Conservation (phyloP, 2,797 vertebrate genomes). For the Microctenopoma stevenorrisi region DNA sequence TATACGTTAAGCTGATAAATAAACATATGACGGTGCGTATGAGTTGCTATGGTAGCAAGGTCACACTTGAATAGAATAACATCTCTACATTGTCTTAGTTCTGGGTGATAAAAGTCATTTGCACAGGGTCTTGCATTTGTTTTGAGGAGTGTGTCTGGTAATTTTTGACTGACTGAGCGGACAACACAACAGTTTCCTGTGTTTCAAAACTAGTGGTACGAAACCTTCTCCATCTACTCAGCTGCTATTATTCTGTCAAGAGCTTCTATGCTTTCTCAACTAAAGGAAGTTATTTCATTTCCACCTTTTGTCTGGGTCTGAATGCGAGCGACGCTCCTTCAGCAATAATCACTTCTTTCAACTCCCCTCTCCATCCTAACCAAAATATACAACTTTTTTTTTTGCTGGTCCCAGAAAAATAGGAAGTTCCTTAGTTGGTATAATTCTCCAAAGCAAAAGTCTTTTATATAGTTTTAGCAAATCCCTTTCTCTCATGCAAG, state of each 20-base stretch:
- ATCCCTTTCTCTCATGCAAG: constrained; percentile 89
- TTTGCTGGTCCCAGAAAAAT: constrained; percentile 94
- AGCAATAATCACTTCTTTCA: constrained; percentile 96
- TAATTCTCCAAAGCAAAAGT: constrained; percentile 89
- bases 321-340: constrained; percentile 98
- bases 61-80: constrained; percentile 1
- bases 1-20: background rate
- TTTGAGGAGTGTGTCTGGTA: constrained; percentile 77
- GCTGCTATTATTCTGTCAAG: constrained; percentile 97
- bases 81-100: constrained; percentile 13
- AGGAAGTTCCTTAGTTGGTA: constrained; percentile 99
- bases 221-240: constrained; percentile 85
- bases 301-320: constrained; percentile 97
- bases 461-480: constrained; percentile 85
- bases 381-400: constrained; percentile 97
- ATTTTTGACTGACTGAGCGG: constrained; percentile 87
- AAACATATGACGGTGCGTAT: background rate
- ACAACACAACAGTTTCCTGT: constrained; percentile 92
- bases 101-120: constrained; percentile 23
- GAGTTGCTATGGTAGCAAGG: too few species aligned
- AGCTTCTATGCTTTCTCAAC: constrained; percentile 88
- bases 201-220: constrained; percentile 80
- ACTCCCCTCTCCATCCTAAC: constrained; percentile 93
- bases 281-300: constrained; percentile 99
- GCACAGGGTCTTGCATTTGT: constrained; percentile 47